Conservation (phyloP, 1,140 invertebrate species). For the Platyscapa corneri region DNA sequence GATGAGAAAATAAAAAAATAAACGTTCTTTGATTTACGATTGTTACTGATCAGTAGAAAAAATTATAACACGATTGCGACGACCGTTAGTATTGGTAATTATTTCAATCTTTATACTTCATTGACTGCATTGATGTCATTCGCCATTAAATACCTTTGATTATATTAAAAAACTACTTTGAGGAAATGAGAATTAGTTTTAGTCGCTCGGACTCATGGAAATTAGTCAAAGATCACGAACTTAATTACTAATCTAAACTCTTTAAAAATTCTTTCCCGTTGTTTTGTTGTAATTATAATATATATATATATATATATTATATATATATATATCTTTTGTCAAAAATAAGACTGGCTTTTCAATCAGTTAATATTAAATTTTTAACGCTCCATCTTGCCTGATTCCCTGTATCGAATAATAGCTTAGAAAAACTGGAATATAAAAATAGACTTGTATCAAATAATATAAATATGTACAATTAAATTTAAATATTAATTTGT, state of each 20-base stretch:
- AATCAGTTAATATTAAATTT: neutral
- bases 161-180: neutral
- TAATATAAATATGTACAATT: constrained; percentile 36
- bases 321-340: neutral
- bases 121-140: neutral
- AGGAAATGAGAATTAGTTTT: neutral
- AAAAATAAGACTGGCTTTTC: constrained; percentile 1
- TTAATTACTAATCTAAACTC: too few relatives aligned
- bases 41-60: too few relatives aligned
- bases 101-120: neutral
- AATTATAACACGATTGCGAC: too few relatives aligned
- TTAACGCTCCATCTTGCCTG: constrained; percentile 17
- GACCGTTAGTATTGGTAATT: neutral
- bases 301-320: neutral
- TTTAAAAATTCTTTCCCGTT: too few relatives aligned
- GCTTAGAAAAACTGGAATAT: constrained; percentile 26
- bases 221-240: too few relatives aligned
- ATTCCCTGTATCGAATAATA: constrained; percentile 3
- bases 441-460: constrained; percentile 34
- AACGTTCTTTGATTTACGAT: too few relatives aligned
- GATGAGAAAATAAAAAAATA: neutral
- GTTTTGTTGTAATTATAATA: too few relatives aligned
- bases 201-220: neutral
- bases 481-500: constrained; percentile 17
- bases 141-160: neutral